Percentiles rank a stretch among this genome's conserved stretches.
Evolutionary conservation across 2,113 vertebrate species (phyloP).

Genomic region (Azemiops feae): DNA sequence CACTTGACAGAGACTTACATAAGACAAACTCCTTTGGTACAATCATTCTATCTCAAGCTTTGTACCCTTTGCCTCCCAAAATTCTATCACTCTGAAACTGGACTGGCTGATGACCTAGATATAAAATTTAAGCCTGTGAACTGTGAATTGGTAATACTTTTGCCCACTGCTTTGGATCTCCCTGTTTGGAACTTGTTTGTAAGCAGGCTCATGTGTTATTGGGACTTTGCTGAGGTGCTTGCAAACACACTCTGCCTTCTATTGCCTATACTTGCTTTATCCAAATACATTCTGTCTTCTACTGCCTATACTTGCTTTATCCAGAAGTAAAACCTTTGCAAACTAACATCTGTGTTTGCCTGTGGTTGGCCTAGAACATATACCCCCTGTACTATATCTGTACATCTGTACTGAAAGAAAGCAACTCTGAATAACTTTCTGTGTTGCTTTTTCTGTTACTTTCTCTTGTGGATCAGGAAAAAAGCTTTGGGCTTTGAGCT

Average conservation of each 20-base stretch:
- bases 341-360: not conserved
- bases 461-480: no score
- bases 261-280: not conserved
- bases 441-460: no score
- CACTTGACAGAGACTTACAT: not conserved
- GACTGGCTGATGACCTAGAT: not conserved
- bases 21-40: not conserved
- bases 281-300: not conserved
- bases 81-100: not conserved
- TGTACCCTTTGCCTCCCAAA: not conserved
- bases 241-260: not conserved
- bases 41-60: not conserved
- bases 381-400: no score
- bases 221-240: not conserved
- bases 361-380: not conserved
- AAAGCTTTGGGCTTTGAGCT: no score
- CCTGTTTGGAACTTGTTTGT: not conserved
- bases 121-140: not conserved
- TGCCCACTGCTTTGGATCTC: not conserved
- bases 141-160: not conserved
- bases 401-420: no score
- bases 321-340: not conserved
- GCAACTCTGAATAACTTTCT: no score
- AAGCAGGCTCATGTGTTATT: not conserved
- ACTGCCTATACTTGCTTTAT: not conserved